These are phyloP conservation scores for Salmo trutta DNA, from an alignment of 2,797 vertebrate species.

Conservation along the genomic window DNA sequence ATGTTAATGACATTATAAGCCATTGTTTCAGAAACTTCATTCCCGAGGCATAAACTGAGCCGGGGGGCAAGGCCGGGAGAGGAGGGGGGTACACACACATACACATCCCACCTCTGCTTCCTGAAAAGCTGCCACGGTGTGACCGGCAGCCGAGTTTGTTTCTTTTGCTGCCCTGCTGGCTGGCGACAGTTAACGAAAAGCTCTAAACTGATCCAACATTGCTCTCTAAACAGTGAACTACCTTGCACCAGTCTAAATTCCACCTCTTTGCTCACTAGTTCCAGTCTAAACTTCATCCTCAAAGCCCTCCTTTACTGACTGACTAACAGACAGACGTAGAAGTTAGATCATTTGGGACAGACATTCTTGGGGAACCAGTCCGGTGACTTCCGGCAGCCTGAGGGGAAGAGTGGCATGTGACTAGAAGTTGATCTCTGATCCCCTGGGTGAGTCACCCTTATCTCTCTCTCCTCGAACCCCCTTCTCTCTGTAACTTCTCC, in stretches of 20 bases:
- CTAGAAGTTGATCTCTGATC: slow-evolving; percentile 1
- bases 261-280: not conserved
- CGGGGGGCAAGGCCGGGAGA: not conserved
- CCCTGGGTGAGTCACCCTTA: not conserved
- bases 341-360: not conserved
- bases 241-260: not conserved
- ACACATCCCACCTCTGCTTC: slow-evolving; percentile 38
- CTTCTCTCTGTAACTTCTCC: not conserved
- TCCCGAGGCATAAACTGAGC: slow-evolving; percentile 63
- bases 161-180: slow-evolving; percentile 23
- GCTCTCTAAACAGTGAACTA: slow-evolving; percentile 1
- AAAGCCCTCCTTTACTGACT: not conserved
- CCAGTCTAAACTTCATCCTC: not conserved
- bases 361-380: not conserved
- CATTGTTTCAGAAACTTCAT: slow-evolving; percentile 68
- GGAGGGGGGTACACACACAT: slow-evolving; percentile 7
- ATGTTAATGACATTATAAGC: slow-evolving; percentile 66
- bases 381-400: not conserved
- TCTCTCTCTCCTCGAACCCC: not conserved
- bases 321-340: not conserved
- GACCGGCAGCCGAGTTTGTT: slow-evolving; percentile 22
- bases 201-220: not conserved
- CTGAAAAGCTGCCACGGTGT: slow-evolving; percentile 42
- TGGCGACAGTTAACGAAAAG: slow-evolving; percentile 7
- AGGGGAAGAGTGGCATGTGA: not conserved